Conservation (phyloP, 1,140 invertebrate species). For the Conus ventricosus region DNA sequence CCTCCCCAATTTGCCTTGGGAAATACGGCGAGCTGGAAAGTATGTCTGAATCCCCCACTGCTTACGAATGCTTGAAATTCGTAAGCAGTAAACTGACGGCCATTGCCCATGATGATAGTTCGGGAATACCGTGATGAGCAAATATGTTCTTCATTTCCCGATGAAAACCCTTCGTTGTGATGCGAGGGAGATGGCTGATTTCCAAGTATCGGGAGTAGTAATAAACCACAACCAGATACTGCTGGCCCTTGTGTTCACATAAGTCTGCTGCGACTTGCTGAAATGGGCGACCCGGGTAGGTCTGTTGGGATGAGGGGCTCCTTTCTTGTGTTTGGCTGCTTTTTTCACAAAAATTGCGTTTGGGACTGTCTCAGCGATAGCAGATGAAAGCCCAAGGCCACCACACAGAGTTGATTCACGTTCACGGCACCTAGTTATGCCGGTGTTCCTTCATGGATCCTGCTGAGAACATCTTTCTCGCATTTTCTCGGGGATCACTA, state of each 20-base stretch:
- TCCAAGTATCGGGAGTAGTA: too few relatives aligned
- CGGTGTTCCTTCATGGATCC: too few relatives aligned
- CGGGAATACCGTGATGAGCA: conserved; percentile 49
- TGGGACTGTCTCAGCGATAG: neutral
- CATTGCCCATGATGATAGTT: conserved; percentile 50
- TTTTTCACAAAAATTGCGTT: neutral
- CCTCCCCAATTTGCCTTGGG: conserved; percentile 52
- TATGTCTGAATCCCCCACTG: conserved; percentile 52
- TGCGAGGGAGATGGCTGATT: too few relatives aligned
- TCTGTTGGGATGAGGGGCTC: neutral
- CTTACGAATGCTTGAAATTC: conserved; percentile 51
- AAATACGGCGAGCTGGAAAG: conserved; percentile 43
- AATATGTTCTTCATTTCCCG: conserved; percentile 49
- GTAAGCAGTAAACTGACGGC: conserved; percentile 48
- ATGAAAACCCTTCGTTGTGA: conserved; percentile 40
- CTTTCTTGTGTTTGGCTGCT: neutral
- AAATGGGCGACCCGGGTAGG: neutral
- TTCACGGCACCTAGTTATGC: neutral
- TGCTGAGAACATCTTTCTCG: too few relatives aligned
- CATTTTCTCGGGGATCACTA: neutral
- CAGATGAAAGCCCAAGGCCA: neutral
- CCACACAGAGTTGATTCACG: neutral
- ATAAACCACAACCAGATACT: too few relatives aligned
- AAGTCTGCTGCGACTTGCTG: too few relatives aligned
- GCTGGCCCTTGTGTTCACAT: too few relatives aligned